phyloP scores from a whole-genome alignment of 2,888 invertebrate genomes.

The Sminthurides aquaticus region DNA sequence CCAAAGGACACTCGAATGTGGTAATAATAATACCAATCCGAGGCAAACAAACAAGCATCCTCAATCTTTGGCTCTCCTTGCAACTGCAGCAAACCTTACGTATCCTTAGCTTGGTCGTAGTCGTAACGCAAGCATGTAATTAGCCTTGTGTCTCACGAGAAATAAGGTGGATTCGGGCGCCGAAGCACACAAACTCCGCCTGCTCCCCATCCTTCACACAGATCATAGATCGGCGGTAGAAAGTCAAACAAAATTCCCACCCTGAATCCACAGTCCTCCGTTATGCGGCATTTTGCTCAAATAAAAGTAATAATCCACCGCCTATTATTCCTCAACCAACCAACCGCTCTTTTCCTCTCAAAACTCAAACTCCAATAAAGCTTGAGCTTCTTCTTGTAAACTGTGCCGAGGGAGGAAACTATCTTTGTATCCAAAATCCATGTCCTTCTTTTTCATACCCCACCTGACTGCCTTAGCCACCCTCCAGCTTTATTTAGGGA shows the following conservation, averaged over 20 bases:
- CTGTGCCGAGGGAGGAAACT: no score
- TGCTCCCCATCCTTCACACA: neutral
- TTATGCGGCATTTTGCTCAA: neutral
- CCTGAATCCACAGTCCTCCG: neutral
- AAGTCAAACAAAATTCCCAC: neutral
- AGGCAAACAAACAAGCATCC: neutral
- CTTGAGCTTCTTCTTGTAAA: no score
- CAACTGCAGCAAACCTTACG: no score
- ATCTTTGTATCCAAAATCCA: no score
- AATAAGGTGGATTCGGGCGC: neutral
- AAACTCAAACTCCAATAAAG: no score
- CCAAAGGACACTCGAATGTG: no score
- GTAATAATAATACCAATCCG: neutral
- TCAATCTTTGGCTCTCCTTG: no score
- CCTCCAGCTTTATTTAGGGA: no score
- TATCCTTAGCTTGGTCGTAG: neutral
- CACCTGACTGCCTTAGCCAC: no score
- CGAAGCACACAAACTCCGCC: neutral
- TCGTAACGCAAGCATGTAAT: neutral
- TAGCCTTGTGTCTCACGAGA: neutral
- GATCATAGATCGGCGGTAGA: neutral
- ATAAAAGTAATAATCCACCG: neutral
- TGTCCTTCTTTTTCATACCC: no score
- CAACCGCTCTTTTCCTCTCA: no score
- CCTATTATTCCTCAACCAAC: neutral